Base-by-base conservation (phyloP, 2,113 vertebrate species). In the Lepus americanus region DNA sequence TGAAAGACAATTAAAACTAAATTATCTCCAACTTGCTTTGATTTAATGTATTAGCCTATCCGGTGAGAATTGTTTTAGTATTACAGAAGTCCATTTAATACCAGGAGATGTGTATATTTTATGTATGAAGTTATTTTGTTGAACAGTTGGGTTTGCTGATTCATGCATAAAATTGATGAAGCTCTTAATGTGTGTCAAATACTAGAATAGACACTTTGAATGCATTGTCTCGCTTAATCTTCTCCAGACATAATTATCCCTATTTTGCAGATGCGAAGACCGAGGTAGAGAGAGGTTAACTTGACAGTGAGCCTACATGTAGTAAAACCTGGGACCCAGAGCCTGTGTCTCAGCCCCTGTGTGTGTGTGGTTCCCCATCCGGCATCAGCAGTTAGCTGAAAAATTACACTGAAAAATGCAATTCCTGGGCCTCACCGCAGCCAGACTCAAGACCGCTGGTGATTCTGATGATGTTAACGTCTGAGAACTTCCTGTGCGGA, bases 1-100 rank as follows among this genome's bases (percentile, higher is more conserved):
- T 74, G 51, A 96, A 94, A 80, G 74, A 59, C 20, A 70, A 36
- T 94, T 90, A 89, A 87, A 92, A 86, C 49, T 76, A 39, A 67
- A 59, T 86, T 87, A 33, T 92, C 61, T 1, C 33, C 51, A 53
- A 2, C 31, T 86, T 88, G 51, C 90, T 90, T 92, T 95, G 51
- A 82, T 93, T 94, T 92, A 78, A 44, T 77, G 6, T 94, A 77
- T 90, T 87, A 87, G n/a, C 36, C 79, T 79, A 10, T 82, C 31
- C 22, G 39, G 1, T 89, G 78, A 59, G 53, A 70, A 55, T 92
- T 85, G 44, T 84, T 92, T 97, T 23, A 61, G 4, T 76, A 79
- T 76, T 83, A n/a, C n/a, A 53, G 53, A 87, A 84, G 67, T 87
- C 39, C 44, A 16, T 82, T 87, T 86, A 88, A 39, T 59, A 31